Evolutionary conservation across 2,888 invertebrate genomes (phyloP), one percentile per base, ranked within the genome.

Genomic region (Pecten maximus): DNA sequence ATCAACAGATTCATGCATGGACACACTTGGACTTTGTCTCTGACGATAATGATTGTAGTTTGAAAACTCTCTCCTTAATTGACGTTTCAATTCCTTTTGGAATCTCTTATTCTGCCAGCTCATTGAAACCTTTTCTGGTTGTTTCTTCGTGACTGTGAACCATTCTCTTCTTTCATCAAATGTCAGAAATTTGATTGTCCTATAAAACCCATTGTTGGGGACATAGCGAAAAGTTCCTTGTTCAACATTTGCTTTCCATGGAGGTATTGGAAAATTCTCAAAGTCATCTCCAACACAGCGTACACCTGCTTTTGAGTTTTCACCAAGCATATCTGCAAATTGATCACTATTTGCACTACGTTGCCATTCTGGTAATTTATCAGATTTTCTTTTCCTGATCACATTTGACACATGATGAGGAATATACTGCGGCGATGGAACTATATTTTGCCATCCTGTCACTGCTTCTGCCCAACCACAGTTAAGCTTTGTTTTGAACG

Each of bases 171-270:
- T 91, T 10, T 94, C 93, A 44, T 92, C 93, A 40, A 90, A 44
- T 88, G 92, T 93, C 90, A 94, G 91, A 54, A 95, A 93, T 90
- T 96, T 96, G n/a, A 92, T 89, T 10, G 93, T 93, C 88, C 96
- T 92, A 89, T 96, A 96, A 88, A 94, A 94, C 6, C 95, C 96
- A 90, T 95, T 96, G 89, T 95, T 94, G 28, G 94, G 93, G 28
- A 96, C 93, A 90, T 96, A 96, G 40, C 95, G 92, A 90, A 94
- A 96, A 0, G 96, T 96, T 16, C 94, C 94, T n/a, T 95, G 95
- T 91, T 96, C 96, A 0, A 96, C 95, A 88, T 95, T 94, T 19
- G 94, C 94, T 91, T 95, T 95, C 95, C 95, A 96, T 4, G 93
- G 91, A 16, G 95, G 93, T 23, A 93, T 91, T 23, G 93, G 92